Evolutionary conservation across 1,140 invertebrate species (phyloP), one percentile per base, ranked within the genome.

Genomic region (Megathymus violae): DNA sequence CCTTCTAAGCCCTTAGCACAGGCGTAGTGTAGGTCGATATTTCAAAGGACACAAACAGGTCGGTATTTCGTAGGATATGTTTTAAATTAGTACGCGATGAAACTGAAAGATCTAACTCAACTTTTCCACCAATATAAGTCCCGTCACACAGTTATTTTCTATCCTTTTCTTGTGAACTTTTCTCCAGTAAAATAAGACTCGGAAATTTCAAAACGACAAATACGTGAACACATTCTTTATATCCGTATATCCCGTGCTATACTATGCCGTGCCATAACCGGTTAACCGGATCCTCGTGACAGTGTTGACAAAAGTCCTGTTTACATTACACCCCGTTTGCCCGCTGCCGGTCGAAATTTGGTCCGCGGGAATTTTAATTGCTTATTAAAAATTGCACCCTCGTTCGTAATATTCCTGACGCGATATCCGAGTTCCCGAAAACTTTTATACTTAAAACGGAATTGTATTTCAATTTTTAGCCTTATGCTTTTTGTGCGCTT

Each of bases 271-370:
- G 7, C 19, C 19, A 27, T 10, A 14, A n/a, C 50, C 38, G 51
- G 51, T 27, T 56, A 56, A 43, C 38, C 38, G 19, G 51, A 43
- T 43, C 14, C 40, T 17, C 7, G 14, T 41, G 51, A 56, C 51
- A 31, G 22, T 19, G 51, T 22, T 41, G 36, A 56, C 51, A 56
- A 56, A 56, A 56, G 51, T 56, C 51, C 38, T 56, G 40, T 56
- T 56, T 56, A 27, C 40, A 56, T 43, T 43, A 43, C 38, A 54
- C 51, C 40, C 51, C 5, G 51, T 43, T 54, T 31, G 40, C 38
- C 36, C 50, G 17, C 19, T 36, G 13, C 10, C 17, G 50, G 50
- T 52, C 50, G 7, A 38, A 52, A 40, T 52, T 36, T 17, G 50
- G 34, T 22, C 4, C 17, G 19, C 50, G 36, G 50, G 36, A 40